These are phyloP conservation scores for Drosophila orena DNA, from an alignment of 1,140 invertebrate genomes.

Conservation along the genomic window DNA sequence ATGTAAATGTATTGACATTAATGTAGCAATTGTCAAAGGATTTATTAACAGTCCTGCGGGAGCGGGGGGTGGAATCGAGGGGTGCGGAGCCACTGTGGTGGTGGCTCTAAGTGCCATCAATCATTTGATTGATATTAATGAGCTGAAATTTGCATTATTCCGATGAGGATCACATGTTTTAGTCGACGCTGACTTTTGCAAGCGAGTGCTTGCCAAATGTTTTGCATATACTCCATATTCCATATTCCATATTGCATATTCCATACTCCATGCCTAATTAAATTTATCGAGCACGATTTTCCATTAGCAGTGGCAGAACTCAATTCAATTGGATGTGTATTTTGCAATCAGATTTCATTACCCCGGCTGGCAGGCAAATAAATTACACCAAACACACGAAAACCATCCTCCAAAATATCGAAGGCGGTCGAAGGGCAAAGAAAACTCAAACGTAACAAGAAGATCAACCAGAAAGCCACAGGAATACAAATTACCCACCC, in stretches of 20 bases:
- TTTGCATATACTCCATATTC: slow-evolving; percentile 43
- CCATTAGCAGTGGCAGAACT: slow-evolving; percentile 43
- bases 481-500: slow-evolving; percentile 77
- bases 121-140: slow-evolving; percentile 84
- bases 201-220: slow-evolving; percentile 44
- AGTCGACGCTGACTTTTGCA: slow-evolving; percentile 5
- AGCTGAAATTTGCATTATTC: slow-evolving; percentile 82
- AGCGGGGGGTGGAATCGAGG: slow-evolving; percentile 24
- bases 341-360: slow-evolving; percentile 9
- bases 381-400: slow-evolving; percentile 45
- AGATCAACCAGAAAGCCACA: slow-evolving; percentile 78
- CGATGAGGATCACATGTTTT: slow-evolving; percentile 52
- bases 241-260: too few relatives aligned
- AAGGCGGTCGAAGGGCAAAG: slow-evolving; percentile 27
- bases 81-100: slow-evolving; percentile 16
- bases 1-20: slow-evolving; percentile 84
- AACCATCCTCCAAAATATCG: slow-evolving; percentile 19
- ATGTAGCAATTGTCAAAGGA: slow-evolving; percentile 84
- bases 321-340: slow-evolving; percentile 5
- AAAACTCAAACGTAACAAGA: slow-evolving; percentile 63
- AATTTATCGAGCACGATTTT: slow-evolving; percentile 46
- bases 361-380: slow-evolving; percentile 17
- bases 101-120: slow-evolving; percentile 63
- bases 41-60: slow-evolving; percentile 67
- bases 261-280: slow-evolving; percentile 73